Evolutionary conservation across 1,140 invertebrate genomes (phyloP), one percentile per base, ranked within the genome.

Genomic region (Scaptomyza montana): DNA sequence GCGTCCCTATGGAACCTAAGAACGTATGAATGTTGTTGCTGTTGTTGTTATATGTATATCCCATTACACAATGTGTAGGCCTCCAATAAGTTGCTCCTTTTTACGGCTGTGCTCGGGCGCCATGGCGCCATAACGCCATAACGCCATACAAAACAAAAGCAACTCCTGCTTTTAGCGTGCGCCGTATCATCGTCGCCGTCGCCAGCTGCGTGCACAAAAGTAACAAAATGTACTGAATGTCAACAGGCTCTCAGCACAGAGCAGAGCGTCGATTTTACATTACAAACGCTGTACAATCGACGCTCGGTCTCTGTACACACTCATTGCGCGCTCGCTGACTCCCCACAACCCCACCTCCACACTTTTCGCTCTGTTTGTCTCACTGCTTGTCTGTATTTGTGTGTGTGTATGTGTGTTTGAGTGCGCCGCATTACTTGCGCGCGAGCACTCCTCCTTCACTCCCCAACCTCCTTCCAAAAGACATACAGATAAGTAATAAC

Each of bases 151-250:
- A 30, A 30, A 5, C 33, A 36, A 36, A 30, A 5, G 6, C 59
- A 41, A 57, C 51, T 65, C 60, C 65, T 54, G 67, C 60, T 75
- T 43, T 72, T 43, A 56, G 59, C 61, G 39, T 39, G 51, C 61
- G 60, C 59, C 56, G 1, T 13, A 47, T 25, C 68, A 59, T 47
- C 59, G 56, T 56, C 57, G 64, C 50, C 69, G 69, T 70, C 67
- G 64, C 62, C 54, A 70, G 74, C 79, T 89, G 80, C 86, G 85
- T 89, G 86, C 86, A 82, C 78, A 90, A 90, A 90, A 92, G 90
- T 91, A 91, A 91, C 90, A 90, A 84, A 89, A 85, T 91, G 90
- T 92, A 91, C 90, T 92, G 90, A 90, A 90, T 77, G 85, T 68
- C 73, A 90, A 80, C 90, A 92, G 90, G 90, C 74, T 87, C 76